Evolutionary conservation across 2,888 invertebrate genomes (phyloP), one percentile per base, ranked within the genome.

Genomic region (Drosophila nr. fundita): DNA sequence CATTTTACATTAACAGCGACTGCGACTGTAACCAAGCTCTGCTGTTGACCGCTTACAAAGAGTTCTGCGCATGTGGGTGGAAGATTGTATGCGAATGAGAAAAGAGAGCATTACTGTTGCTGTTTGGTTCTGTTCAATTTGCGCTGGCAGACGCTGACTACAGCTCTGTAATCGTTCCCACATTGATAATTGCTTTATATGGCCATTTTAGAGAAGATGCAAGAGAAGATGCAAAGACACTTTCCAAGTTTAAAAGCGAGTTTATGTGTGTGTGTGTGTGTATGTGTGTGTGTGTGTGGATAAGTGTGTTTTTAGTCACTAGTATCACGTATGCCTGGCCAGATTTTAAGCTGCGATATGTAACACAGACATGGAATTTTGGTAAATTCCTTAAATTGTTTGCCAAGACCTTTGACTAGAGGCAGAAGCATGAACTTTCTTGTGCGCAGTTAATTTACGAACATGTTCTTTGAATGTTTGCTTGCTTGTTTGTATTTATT

Each of bases 331-430:
- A 60, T 68, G 42, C 38, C 59, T 36, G 38, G n/a, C 11, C 40
- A 80, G 80, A 80, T 79, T 38, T 48, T 30, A 78, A 71, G 67
- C 64, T 52, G 59, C n/a, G 78, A 78, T 78, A 78, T 72, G 80
- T 68, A 76, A 73, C 60, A 68, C 62, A 73, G 38, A 54, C 72
- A 72, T 55, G 65, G 62, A 64, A 59, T 70, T 74, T 61, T 42
- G 71, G 40, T 53, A 36, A 73, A 78, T 78, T 78, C 78, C 78
- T 78, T 72, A 78, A 72, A 78, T 78, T 75, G 78, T 78, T 78
- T 75, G 78, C 71, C 62, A 62, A 78, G 79, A 78, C 78, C 78
- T 78, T 78, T 78, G 78, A 60, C 76, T 54, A 42, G 54, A 58
- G 61, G 57, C 66, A 64, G 67, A 66, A 58, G 67, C 78, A 67